Percentiles rank a stretch among this genome's conserved stretches.
Conservation (phyloP, 2,797 vertebrate genomes). For the Lateolabrax maculatus region DNA sequence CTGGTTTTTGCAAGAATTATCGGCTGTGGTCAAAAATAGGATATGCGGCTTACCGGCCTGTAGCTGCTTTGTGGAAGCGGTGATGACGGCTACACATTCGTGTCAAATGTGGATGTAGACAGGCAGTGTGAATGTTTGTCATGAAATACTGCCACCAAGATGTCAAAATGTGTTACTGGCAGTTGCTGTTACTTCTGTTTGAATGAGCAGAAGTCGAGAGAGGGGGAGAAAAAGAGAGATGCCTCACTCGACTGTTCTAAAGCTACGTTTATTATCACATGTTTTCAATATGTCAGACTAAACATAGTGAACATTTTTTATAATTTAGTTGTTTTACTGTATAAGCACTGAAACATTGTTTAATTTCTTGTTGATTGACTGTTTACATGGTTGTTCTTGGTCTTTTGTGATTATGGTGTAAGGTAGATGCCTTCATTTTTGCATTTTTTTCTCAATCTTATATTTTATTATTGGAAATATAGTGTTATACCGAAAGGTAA, state of each 20-base stretch:
- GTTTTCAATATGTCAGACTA: constrained; percentile 40
- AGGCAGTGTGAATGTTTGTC: constrained; percentile 79
- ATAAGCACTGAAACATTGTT: not conserved
- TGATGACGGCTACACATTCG: constrained; percentile 78
- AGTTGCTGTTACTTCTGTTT: constrained; percentile 81
- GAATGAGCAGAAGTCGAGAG: constrained; percentile 68
- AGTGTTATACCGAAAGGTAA: not conserved
- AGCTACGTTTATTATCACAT: constrained; percentile 30
- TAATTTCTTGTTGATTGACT: not conserved
- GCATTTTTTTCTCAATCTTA: no score
- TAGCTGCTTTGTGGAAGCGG: constrained; percentile 75
- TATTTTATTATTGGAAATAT: not conserved
- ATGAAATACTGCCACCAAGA: constrained; percentile 82
- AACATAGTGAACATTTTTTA: constrained; percentile 13
- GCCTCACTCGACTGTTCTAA: constrained; percentile 31
- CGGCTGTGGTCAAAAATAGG: constrained; percentile 81
- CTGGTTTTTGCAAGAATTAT: constrained; percentile 83
- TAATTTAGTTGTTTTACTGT: no score
- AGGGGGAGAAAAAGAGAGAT: constrained; percentile 32
- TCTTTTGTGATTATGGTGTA: not conserved
- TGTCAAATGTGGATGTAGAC: constrained; percentile 78
- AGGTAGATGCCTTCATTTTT: not conserved
- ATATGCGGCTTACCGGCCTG: constrained; percentile 77
- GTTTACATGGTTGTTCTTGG: not conserved
- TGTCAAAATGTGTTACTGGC: constrained; percentile 81